These are phyloP conservation scores for Drosophila kanekoi DNA, from an alignment of 2,888 invertebrate genomes.

Conservation along the genomic window DNA sequence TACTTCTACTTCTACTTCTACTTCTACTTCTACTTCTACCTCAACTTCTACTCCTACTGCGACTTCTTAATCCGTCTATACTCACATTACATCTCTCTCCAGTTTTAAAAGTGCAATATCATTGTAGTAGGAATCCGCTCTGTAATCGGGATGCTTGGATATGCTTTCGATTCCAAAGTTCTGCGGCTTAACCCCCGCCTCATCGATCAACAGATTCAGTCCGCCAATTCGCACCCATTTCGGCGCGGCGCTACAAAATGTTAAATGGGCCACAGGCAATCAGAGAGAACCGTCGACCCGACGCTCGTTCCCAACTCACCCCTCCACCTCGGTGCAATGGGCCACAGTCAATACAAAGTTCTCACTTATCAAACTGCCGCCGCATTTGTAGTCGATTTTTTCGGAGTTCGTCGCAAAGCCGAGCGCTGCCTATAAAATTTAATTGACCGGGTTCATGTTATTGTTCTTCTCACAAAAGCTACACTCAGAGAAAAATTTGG, in stretches of 20 bases:
- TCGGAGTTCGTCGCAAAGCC: constrained; percentile 56
- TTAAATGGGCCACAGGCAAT: constrained; percentile 9
- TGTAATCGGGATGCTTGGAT: constrained; percentile 74
- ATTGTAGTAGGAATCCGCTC: constrained; percentile 68
- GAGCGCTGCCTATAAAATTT: constrained; percentile 68
- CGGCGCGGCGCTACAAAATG: constrained; percentile 64
- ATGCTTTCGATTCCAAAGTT: constrained; percentile 66
- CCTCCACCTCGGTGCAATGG: constrained; percentile 80
- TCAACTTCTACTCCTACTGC: neutral
- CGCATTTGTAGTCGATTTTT: constrained; percentile 82
- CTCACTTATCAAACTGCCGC: constrained; percentile 83
- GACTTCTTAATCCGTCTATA: neutral
- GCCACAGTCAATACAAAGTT: constrained; percentile 83
- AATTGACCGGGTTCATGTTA: constrained; percentile 12
- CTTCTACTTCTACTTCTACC: neutral
- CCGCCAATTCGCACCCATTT: constrained; percentile 82
- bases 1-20: neutral
- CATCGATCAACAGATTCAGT: constrained; percentile 74
- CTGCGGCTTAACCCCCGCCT: constrained; percentile 70
- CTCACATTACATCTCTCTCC: constrained; percentile 71
- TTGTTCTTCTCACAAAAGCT: neutral
- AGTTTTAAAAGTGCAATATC: constrained; percentile 81
- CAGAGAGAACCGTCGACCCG: neutral
- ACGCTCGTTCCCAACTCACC: constrained; percentile 59
- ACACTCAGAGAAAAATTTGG: neutral